Percentiles rank a stretch among this genome's conserved stretches.
phyloP scores from a whole-genome alignment of 2,113 vertebrate genomes.

The Takifugu flavidus region DNA sequence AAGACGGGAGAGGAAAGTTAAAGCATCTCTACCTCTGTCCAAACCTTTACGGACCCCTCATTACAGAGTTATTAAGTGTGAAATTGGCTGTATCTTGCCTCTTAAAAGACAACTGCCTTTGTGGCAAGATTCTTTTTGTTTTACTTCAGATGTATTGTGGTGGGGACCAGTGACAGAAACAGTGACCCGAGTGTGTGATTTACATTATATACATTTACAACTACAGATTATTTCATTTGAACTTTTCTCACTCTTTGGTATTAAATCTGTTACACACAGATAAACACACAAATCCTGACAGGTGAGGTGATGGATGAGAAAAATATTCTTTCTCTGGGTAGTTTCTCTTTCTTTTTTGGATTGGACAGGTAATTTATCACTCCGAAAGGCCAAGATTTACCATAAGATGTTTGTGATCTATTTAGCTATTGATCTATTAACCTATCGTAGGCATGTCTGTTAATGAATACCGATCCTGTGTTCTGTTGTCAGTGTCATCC shows the following conservation, averaged over 20 bases:
- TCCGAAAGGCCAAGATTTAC: constrained; percentile 7
- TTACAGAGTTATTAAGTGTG: too few species aligned
- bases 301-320: constrained; percentile 20
- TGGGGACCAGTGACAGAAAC: too few species aligned
- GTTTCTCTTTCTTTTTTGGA: constrained; percentile 14
- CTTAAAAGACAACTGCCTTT: too few species aligned
- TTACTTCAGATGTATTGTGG: too few species aligned
- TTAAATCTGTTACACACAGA: constrained; percentile 1
- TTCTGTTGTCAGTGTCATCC: constrained; percentile 82
- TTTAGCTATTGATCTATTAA: too few species aligned
- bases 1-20: too few species aligned
- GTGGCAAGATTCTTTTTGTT: too few species aligned
- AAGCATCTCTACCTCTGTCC: too few species aligned
- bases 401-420: too few species aligned
- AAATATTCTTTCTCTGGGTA: constrained; percentile 1
- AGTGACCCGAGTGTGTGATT: background rate
- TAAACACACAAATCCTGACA: background rate
- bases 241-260: background rate
- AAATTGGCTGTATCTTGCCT: too few species aligned
- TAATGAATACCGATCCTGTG: constrained; percentile 10
- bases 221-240: background rate
- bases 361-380: constrained; percentile 27
- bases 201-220: background rate
- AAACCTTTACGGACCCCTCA: too few species aligned
- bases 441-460: background rate